A percentile compares a stretch with the other conserved stretches of the same genome.
Evolutionary conservation across 2,113 vertebrate genomes (phyloP).

Genomic region (Petaurus breviceps): DNA sequence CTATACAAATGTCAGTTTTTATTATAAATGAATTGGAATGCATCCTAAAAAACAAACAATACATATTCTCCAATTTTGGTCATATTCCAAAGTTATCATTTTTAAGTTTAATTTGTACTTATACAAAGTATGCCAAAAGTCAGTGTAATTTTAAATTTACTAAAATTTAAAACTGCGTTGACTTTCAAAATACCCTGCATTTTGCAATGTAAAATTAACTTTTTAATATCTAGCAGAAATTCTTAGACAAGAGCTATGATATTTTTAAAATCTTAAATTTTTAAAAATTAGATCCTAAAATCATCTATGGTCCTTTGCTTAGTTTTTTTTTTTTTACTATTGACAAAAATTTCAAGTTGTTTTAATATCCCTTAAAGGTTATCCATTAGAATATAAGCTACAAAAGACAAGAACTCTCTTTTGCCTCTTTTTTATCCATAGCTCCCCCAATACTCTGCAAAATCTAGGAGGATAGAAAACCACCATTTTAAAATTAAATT

Average conservation of each 20-base stretch:
- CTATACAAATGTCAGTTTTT: background rate
- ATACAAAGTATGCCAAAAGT: background rate
- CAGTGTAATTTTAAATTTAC: background rate
- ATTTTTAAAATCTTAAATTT: background rate
- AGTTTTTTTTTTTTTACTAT: background rate
- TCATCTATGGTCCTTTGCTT: background rate
- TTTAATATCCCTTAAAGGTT: background rate
- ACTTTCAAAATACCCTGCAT: background rate
- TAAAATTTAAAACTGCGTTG: background rate
- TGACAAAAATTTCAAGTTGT: background rate
- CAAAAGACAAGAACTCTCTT: too few species aligned
- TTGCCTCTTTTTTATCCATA: too few species aligned
- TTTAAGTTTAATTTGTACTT: background rate
- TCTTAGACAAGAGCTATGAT: background rate
- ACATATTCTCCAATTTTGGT: background rate
- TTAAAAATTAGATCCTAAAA: background rate
- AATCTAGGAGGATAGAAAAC: background rate
- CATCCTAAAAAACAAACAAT: background rate
- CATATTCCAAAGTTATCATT: background rate
- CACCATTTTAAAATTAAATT: background rate
- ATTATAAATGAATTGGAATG: background rate
- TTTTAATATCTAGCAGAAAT: background rate
- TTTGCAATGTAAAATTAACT: too few species aligned
- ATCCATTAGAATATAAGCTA: background rate
- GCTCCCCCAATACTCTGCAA: background rate